Percentiles rank a stretch among this genome's conserved stretches.
phyloP scores from a whole-genome alignment of 2,888 invertebrate species.

The Sinotaia quadrata region DNA sequence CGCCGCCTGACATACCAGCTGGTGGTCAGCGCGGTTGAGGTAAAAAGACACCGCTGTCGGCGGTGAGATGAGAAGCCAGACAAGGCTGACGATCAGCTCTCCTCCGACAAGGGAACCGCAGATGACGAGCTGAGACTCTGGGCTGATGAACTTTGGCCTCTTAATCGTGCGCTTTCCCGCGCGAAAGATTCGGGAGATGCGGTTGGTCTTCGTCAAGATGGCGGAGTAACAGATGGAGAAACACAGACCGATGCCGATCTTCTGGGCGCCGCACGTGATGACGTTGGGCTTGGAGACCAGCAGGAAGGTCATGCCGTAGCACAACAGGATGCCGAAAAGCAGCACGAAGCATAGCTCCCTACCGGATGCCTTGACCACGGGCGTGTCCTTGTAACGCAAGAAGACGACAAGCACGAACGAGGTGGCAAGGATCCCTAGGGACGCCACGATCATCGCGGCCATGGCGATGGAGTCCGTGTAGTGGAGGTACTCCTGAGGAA shows the following conservation, averaged over 20 bases:
- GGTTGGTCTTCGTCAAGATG: constrained; percentile 73
- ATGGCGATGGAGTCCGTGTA: constrained; percentile 88
- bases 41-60: constrained; percentile 91
- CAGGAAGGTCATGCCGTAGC: constrained; percentile 71
- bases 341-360: constrained; percentile 73
- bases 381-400: constrained; percentile 68
- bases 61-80: constrained; percentile 93
- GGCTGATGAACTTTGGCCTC: constrained; percentile 73
- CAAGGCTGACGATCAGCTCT: constrained; percentile 82
- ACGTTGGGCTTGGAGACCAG: constrained; percentile 69
- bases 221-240: constrained; percentile 73
- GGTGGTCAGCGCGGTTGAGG: constrained; percentile 91
- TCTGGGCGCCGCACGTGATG: constrained; percentile 71
- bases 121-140: constrained; percentile 73
- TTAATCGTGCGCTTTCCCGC: constrained; percentile 72
- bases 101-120: constrained; percentile 70
- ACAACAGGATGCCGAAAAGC: constrained; percentile 68
- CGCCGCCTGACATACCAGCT: constrained; percentile 84
- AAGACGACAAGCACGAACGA: constrained; percentile 70
- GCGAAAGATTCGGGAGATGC: constrained; percentile 71
- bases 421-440: constrained; percentile 70
- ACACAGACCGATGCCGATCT: constrained; percentile 71
- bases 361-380: constrained; percentile 73
- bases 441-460: constrained; percentile 84
- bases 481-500: constrained; percentile 77